A percentile compares a stretch with the other conserved stretches of the same genome.
These are phyloP conservation scores for Limanda limanda DNA, from an alignment of 2,113 vertebrate genomes.

Conservation along the genomic window DNA sequence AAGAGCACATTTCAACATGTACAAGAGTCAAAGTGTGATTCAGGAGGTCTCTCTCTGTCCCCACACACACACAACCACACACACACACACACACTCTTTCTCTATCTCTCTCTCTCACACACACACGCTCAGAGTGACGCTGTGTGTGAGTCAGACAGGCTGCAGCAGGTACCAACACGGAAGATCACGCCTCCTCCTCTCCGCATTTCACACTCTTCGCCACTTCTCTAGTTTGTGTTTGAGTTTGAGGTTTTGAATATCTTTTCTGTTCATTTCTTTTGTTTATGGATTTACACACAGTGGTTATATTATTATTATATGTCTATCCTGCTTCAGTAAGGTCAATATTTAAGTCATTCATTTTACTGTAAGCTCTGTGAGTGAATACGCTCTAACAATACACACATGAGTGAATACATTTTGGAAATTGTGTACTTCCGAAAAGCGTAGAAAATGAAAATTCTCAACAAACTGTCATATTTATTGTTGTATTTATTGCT, in stretches of 20 bases:
- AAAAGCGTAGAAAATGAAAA: too few species aligned
- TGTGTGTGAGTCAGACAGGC: neutral
- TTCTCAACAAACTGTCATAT: too few species aligned
- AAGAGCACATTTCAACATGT: slow-evolving; percentile 35
- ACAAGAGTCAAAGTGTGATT: slow-evolving; percentile 4
- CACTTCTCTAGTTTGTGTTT: neutral
- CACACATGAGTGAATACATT: too few species aligned
- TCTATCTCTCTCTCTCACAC: too few species aligned
- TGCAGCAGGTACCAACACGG: slow-evolving; percentile 46
- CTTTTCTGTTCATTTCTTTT: neutral
- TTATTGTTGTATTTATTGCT: too few species aligned
- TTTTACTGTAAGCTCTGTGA: neutral
- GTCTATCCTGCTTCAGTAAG: neutral
- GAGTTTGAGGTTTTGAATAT: neutral
- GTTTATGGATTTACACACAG: neutral
- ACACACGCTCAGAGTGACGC: neutral
- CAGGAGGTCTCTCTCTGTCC: neutral
- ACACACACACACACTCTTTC: neutral
- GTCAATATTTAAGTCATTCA: neutral
- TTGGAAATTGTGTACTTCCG: too few species aligned
- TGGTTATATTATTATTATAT: too few species aligned
- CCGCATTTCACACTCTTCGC: neutral
- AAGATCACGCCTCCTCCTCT: slow-evolving; percentile 57
- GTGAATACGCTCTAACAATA: neutral
- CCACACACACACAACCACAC: neutral